These are phyloP conservation scores for Xyrauchen texanus DNA, from an alignment of 2,113 vertebrate genomes.

Conservation along the genomic window DNA sequence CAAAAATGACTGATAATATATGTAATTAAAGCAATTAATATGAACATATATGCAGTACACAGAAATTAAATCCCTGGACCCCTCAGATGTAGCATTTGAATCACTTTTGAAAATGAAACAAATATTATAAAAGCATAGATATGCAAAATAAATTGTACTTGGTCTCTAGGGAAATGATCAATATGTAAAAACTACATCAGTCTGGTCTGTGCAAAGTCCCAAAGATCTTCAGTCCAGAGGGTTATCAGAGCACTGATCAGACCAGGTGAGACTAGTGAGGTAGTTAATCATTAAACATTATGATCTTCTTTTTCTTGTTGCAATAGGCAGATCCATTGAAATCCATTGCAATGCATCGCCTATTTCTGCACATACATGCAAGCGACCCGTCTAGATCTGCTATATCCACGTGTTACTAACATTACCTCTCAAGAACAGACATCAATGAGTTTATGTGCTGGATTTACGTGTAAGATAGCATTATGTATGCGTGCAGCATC, in stretches of 20 bases:
- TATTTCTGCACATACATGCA: background rate
- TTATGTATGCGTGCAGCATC: conserved; percentile 10
- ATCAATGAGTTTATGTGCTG: background rate
- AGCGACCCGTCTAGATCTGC: background rate
- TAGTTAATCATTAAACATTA: background rate
- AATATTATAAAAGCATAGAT: too few species aligned
- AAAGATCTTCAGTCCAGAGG: too few species aligned
- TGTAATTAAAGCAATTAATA: too few species aligned
- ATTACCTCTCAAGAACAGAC: background rate
- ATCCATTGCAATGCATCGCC: conserved; percentile 7
- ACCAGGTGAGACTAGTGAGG: background rate
- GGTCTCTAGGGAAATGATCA: too few species aligned
- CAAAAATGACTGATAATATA: too few species aligned
- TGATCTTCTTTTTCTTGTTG: background rate
- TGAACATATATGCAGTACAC: too few species aligned
- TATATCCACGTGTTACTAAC: background rate
- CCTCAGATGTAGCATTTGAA: too few species aligned
- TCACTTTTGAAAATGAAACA: too few species aligned
- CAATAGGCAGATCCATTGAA: background rate
- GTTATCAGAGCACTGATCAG: background rate
- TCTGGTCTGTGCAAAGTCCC: too few species aligned
- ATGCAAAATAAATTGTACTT: too few species aligned
- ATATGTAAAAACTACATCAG: too few species aligned
- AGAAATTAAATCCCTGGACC: too few species aligned
- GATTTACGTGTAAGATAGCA: background rate